Evolutionary conservation across 2,888 invertebrate species (phyloP).

Genomic region (Caenorhabditis afra): DNA sequence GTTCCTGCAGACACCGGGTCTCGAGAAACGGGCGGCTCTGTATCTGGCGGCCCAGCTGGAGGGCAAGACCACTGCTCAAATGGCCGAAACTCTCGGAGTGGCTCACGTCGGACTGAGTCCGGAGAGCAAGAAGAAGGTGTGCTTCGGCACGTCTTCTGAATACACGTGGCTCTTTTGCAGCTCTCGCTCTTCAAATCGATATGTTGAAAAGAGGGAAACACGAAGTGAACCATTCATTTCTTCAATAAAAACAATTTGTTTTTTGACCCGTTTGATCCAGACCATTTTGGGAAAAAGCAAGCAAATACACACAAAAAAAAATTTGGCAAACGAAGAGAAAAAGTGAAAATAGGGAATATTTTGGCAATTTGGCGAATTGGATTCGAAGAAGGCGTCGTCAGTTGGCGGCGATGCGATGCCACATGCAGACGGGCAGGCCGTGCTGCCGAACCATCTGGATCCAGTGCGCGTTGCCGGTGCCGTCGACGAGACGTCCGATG

Average conservation of each 20-base stretch:
- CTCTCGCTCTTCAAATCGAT: slow-evolving; percentile 5
- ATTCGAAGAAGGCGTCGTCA: slow-evolving; percentile 32
- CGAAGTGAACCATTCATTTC: too few species aligned
- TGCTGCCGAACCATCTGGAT: slow-evolving; percentile 78
- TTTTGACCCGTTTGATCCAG: slow-evolving; percentile 22
- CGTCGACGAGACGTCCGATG: slow-evolving; percentile 71
- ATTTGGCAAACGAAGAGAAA: slow-evolving; percentile 24
- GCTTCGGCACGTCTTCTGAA: too few species aligned
- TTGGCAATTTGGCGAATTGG: slow-evolving; percentile 34
- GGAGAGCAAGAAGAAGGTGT: slow-evolving; percentile 9
- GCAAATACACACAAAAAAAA: neutral
- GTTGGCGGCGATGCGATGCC: slow-evolving; percentile 68
- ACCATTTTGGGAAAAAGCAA: neutral
- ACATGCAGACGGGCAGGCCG: slow-evolving; percentile 76
- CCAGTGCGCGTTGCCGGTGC: slow-evolving; percentile 77
- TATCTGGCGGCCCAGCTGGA: slow-evolving; percentile 53
- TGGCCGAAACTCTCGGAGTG: slow-evolving; percentile 50
- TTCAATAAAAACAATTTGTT: slow-evolving; percentile 11
- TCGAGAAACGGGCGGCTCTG: slow-evolving; percentile 32
- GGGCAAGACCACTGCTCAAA: slow-evolving; percentile 47
- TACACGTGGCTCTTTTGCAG: neutral
- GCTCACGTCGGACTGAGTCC: slow-evolving; percentile 15
- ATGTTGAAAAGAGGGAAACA: too few species aligned
- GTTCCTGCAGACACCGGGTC: slow-evolving; percentile 29
- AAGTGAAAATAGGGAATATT: slow-evolving; percentile 35